phyloP scores from a whole-genome alignment of 2,888 invertebrate genomes.

The Cantharis flavilabris region DNA sequence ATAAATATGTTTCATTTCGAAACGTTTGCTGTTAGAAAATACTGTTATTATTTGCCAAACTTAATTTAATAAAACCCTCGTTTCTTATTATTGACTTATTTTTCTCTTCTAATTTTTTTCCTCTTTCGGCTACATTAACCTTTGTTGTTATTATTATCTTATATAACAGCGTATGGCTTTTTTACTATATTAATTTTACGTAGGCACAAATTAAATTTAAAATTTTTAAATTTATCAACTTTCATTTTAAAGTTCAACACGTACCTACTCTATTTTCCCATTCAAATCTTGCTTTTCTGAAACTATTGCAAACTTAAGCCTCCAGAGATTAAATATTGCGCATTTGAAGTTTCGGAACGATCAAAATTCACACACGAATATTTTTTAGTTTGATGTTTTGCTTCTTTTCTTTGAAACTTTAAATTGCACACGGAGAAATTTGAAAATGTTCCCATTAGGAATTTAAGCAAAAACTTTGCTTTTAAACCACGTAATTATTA shows the following conservation, averaged over 20 bases:
- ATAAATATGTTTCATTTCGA: slow-evolving; percentile 1
- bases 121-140: not conserved
- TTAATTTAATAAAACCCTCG: not conserved
- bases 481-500: not conserved
- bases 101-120: not conserved
- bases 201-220: not conserved
- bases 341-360: not conserved
- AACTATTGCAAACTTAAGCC: not conserved
- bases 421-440: not conserved
- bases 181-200: not conserved
- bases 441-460: not conserved
- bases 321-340: not conserved
- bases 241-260: not conserved
- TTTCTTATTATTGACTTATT: slow-evolving; percentile 1
- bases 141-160: not conserved
- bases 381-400: not conserved
- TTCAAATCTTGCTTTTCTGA: not conserved
- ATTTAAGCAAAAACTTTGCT: not conserved
- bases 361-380: not conserved
- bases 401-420: not conserved
- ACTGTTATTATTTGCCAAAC: not conserved
- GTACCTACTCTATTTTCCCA: not conserved
- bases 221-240: not conserved
- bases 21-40: slow-evolving; percentile 1
- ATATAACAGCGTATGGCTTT: not conserved